Base-by-base conservation (phyloP, 2,888 invertebrate species). In the Amphipoea lucens region DNA sequence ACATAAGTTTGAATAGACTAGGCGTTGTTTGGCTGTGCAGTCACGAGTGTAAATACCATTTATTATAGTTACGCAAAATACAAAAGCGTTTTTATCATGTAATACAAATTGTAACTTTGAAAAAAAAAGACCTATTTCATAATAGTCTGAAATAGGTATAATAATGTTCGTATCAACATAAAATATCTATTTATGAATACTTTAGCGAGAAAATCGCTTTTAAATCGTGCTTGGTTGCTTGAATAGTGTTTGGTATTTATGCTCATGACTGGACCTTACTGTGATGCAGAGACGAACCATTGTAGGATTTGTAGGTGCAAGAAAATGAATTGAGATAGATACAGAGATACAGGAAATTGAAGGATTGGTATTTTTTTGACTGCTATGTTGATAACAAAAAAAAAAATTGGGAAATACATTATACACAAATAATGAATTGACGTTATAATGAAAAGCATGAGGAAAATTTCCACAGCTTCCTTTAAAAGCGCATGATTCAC, bases 371-470 rank as follows among this genome's bases (percentile, higher is more conserved):
- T 69, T 72, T 57, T 29, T 11, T 62, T 68, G 76, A 76, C 76
- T 7, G n/a, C 0, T 45, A n/a, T 20, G 45, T 36, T 29, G 23
- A 29, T 29, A 20, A 17, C 36, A 36, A 36, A 36, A 36, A 36
- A 36, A 2, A n/a, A n/a, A n/a, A n/a, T n/a, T n/a, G n/a, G n/a
- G n/a, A n/a, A n/a, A n/a, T n/a, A n/a, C n/a, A n/a, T n/a, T n/a
- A n/a, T n/a, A n/a, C n/a, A n/a, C 14, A 0, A 48, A 48, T 48
- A n/a, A 79, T n/a, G 7, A 51, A 42, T 79, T 40, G 4, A 81
- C 40, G 14, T 74, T 82, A 54, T n/a, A 36, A 29, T 20, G 29
- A 77, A 60, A 48, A 29, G 1, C 9, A 54, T n/a, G 17, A 83
- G 83, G 78, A 60, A 70, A 78, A 17, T 5, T 51, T 42, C 20